These are phyloP conservation scores for Fopius arisanus DNA, from an alignment of 1,140 invertebrate genomes.

Conservation along the genomic window DNA sequence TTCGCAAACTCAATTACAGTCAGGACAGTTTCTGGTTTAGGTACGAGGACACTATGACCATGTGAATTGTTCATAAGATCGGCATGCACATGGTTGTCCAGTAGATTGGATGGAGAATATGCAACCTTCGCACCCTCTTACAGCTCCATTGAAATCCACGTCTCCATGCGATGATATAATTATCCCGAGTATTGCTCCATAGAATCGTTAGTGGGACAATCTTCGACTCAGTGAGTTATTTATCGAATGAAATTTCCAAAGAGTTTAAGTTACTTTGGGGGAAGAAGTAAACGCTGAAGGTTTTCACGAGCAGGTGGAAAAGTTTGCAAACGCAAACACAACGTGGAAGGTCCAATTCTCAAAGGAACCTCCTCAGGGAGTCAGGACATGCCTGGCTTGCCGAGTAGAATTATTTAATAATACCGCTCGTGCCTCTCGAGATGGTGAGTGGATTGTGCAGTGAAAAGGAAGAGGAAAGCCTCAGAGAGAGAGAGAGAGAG, in stretches of 20 bases:
- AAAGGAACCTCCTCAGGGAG: neutral
- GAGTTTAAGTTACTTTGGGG: constrained; percentile 30
- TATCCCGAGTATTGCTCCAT: no score
- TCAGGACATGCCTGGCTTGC: constrained; percentile 41
- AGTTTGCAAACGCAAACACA: constrained; percentile 39
- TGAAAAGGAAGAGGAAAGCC: neutral
- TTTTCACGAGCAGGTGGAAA: constrained; percentile 29
- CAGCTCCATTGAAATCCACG: neutral
- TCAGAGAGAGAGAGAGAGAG: neutral
- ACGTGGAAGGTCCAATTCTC: constrained; percentile 35
- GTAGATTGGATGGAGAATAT: constrained; percentile 15
- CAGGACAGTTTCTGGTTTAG: constrained; percentile 10
- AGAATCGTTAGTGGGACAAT: no score
- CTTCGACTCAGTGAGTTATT: neutral
- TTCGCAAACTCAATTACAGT: constrained; percentile 40
- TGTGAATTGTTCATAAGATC: constrained; percentile 40
- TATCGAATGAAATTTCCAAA: neutral
- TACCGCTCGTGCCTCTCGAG: constrained; percentile 32
- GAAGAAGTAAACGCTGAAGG: constrained; percentile 18
- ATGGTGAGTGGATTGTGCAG: constrained; percentile 28
- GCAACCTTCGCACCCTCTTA: neutral
- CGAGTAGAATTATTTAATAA: constrained; percentile 49
- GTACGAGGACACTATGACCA: constrained; percentile 27
- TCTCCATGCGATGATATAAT: neutral
- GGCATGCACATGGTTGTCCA: neutral